These are phyloP conservation scores for Eretmochelys imbricata DNA, from an alignment of 2,113 vertebrate species.

Conservation along the genomic window DNA sequence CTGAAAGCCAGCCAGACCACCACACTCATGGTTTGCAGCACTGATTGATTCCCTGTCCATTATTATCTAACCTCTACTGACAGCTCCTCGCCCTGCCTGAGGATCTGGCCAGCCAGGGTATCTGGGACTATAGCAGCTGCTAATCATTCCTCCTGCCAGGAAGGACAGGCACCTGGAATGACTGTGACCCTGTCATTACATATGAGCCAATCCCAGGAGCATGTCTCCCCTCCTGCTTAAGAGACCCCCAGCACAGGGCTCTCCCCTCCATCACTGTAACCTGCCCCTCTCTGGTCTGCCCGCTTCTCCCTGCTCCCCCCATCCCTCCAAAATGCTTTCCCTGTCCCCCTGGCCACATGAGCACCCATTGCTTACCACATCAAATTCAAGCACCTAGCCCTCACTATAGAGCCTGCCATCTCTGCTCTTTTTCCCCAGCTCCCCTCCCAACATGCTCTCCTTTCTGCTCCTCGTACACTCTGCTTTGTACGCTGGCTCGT, in stretches of 20 bases:
- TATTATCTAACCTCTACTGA: not conserved
- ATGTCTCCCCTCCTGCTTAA: not conserved
- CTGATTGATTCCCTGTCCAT: not conserved
- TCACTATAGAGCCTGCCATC: not conserved
- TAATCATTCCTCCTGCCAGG: not conserved
- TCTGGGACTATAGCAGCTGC: not conserved
- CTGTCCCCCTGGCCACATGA: not conserved
- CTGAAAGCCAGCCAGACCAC: not conserved
- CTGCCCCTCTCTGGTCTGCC: not conserved
- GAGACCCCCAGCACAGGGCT: not conserved
- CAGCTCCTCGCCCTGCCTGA: not conserved
- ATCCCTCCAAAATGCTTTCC: not conserved
- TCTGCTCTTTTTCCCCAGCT: too few species aligned
- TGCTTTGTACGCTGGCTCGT: not conserved
- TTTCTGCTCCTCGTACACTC: not conserved
- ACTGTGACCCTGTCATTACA: not conserved
- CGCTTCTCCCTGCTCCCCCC: not conserved
- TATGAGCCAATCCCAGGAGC: not conserved
- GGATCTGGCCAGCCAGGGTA: not conserved
- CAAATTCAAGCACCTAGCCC: not conserved
- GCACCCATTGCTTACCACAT: not conserved
- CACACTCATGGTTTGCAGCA: not conserved
- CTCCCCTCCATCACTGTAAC: not conserved
- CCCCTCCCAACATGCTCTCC: not conserved
- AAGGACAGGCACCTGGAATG: not conserved